A percentile compares a stretch with the other conserved stretches of the same genome.
These are phyloP conservation scores for Habropoda laboriosa DNA, from an alignment of 1,140 invertebrate genomes.

Conservation along the genomic window DNA sequence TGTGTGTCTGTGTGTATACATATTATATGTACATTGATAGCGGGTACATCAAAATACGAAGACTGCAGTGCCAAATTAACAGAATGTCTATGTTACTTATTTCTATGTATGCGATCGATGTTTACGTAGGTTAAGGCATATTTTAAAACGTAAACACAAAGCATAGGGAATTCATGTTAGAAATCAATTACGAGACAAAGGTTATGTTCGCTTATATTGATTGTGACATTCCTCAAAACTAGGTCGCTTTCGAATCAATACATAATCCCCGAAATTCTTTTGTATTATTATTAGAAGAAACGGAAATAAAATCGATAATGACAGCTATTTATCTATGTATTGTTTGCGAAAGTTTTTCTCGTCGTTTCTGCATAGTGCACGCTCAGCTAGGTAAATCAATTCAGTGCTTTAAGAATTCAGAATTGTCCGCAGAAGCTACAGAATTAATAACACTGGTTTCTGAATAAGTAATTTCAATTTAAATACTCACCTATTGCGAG, in stretches of 20 bases:
- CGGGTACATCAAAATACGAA: slow-evolving; percentile 27
- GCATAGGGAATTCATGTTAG: slow-evolving; percentile 23
- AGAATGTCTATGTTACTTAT: background rate
- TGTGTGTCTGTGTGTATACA: background rate
- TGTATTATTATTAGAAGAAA: background rate
- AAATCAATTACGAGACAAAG: slow-evolving; percentile 23
- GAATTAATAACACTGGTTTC: background rate
- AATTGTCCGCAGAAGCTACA: background rate
- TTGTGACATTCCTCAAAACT: slow-evolving; percentile 60
- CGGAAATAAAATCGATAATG: slow-evolving; percentile 6
- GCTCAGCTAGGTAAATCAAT: no score
- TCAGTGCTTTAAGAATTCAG: background rate
- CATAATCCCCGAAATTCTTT: slow-evolving; percentile 13
- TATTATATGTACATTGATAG: background rate
- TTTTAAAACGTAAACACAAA: slow-evolving; percentile 44
- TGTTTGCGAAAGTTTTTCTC: background rate
- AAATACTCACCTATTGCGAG: slow-evolving; percentile 72
- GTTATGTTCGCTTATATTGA: slow-evolving; percentile 62
- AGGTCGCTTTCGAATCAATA: slow-evolving; percentile 63
- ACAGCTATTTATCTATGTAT: background rate
- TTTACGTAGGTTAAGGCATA: slow-evolving; percentile 7
- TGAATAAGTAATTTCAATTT: background rate
- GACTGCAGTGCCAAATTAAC: slow-evolving; percentile 6
- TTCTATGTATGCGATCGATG: slow-evolving; percentile 41
- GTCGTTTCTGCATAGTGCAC: no score